A percentile compares a stretch with the other conserved stretches of the same genome.
Evolutionary conservation across 2,797 vertebrate species (phyloP).

Genomic region (Smutsia temminckii): DNA sequence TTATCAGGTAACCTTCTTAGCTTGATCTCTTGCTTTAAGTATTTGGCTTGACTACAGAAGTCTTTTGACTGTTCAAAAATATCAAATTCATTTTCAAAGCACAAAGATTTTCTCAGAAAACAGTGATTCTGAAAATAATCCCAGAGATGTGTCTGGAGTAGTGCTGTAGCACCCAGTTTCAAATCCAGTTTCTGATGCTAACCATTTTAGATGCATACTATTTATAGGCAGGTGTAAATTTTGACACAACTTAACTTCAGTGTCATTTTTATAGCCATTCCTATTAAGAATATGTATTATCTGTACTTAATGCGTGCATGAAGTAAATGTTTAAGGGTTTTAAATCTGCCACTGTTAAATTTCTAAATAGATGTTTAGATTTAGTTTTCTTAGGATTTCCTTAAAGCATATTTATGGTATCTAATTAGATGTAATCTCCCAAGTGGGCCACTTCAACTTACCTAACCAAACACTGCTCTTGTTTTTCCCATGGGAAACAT

Average conservation of each 20-base stretch:
- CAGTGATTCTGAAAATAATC: background rate
- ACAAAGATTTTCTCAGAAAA: background rate
- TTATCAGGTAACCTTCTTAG: constrained; percentile 3
- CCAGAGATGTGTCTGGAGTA: background rate
- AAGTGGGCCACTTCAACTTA: constrained; percentile 35
- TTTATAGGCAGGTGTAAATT: background rate
- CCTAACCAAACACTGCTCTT: background rate
- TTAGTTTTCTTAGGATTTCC: constrained; percentile 10
- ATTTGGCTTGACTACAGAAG: background rate
- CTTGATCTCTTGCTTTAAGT: background rate
- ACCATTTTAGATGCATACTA: background rate
- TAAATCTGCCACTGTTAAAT: background rate
- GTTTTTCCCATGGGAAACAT: constrained; percentile 45
- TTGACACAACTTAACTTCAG: background rate
- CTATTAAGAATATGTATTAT: constrained; percentile 7
- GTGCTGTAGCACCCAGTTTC: background rate
- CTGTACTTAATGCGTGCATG: background rate
- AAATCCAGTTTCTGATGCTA: background rate
- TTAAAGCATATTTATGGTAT: constrained; percentile 18
- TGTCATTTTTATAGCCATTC: background rate
- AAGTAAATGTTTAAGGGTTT: constrained; percentile 11
- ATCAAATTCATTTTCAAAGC: background rate
- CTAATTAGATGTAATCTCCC: constrained; percentile 44
- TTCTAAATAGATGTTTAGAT: background rate
- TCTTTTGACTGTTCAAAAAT: constrained; percentile 2